Conservation (phyloP, 2,797 vertebrate species). For the Rhinella marina region DNA sequence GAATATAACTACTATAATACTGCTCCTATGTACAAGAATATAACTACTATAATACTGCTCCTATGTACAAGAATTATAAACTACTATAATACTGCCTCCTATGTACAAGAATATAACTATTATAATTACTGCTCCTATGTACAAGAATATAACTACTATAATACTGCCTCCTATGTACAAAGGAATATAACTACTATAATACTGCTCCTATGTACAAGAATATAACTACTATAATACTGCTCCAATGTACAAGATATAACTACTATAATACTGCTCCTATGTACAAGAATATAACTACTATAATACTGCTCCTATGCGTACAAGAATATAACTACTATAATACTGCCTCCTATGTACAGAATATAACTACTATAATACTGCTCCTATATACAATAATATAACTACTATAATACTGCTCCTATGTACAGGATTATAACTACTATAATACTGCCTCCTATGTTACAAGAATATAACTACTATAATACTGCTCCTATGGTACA, state of each 20-base stretch:
- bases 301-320: too few relatives aligned
- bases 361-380: slow-evolving; percentile 5
- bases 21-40: background rate
- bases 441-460: slow-evolving; percentile 6
- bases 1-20: slow-evolving; percentile 15
- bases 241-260: background rate
- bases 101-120: slow-evolving; percentile 9
- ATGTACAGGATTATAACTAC: slow-evolving; percentile 3
- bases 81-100: slow-evolving; percentile 9
- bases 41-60: slow-evolving; percentile 3
- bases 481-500: background rate
- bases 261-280: slow-evolving; percentile 3
- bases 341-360: background rate
- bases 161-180: background rate
- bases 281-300: slow-evolving; percentile 12
- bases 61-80: too few relatives aligned
- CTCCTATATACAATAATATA: too few relatives aligned
- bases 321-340: too few relatives aligned
- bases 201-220: background rate
- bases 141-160: slow-evolving; percentile 7
- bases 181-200: slow-evolving; percentile 14
- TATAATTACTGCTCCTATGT: background rate
- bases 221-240: slow-evolving; percentile 10
- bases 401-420: too few relatives aligned
- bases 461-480: slow-evolving; percentile 20